Evolutionary conservation across 2,888 invertebrate species (phyloP).

Genomic region (Pheosia gnoma): DNA sequence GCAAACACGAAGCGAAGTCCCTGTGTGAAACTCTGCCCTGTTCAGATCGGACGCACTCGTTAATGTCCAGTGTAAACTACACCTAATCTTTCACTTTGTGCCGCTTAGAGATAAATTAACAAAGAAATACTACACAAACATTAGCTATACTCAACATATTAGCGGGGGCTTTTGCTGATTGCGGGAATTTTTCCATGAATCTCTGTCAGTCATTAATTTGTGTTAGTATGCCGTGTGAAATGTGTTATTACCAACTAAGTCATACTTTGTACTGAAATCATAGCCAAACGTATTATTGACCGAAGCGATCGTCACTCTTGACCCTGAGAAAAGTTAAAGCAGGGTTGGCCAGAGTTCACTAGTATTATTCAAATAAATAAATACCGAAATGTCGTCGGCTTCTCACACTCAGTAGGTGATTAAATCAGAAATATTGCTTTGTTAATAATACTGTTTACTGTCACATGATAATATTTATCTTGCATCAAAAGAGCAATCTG

Average conservation of each 20-base stretch:
- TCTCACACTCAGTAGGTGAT: slow-evolving; percentile 2
- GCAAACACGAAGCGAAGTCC: slow-evolving; percentile 60
- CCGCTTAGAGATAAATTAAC: slow-evolving; percentile 75
- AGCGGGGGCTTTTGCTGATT: slow-evolving; percentile 58
- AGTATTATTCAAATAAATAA: slow-evolving; percentile 47
- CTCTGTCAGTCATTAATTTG: slow-evolving; percentile 44
- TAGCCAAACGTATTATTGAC: slow-evolving; percentile 20
- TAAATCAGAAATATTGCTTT: not conserved
- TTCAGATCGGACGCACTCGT: slow-evolving; percentile 67
- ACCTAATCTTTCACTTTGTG: slow-evolving; percentile 80
- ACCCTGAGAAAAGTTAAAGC: slow-evolving; percentile 30
- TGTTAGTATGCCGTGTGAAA: slow-evolving; percentile 62
- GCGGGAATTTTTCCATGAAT: slow-evolving; percentile 50
- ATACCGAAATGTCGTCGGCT: slow-evolving; percentile 51
- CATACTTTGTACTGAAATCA: slow-evolving; percentile 9
- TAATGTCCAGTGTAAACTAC: slow-evolving; percentile 68
- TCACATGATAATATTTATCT: not conserved
- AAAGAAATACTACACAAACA: slow-evolving; percentile 68
- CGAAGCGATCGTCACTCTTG: slow-evolving; percentile 23
- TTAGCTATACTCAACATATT: slow-evolving; percentile 55
- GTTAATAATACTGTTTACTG: not conserved
- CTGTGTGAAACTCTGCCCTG: slow-evolving; percentile 76
- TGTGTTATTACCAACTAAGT: slow-evolving; percentile 6
- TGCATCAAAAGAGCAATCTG: not conserved
- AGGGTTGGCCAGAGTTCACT: slow-evolving; percentile 30